These are phyloP conservation scores for Drosophila arawakana DNA, from an alignment of 1,140 invertebrate species.

Conservation along the genomic window DNA sequence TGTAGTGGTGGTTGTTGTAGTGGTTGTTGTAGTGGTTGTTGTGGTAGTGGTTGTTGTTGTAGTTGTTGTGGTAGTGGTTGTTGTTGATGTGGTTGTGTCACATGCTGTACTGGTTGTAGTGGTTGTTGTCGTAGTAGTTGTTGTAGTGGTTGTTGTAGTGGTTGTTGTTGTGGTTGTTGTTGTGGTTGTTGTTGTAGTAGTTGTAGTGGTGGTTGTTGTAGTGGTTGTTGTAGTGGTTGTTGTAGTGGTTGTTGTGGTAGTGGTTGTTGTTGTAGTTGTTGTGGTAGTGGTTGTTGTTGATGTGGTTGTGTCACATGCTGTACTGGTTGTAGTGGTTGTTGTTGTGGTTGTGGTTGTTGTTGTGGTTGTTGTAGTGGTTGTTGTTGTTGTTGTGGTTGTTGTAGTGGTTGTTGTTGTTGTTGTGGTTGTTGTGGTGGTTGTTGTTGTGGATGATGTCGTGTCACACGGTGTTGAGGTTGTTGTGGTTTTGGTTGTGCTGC, in stretches of 20 bases:
- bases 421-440: conserved; percentile 11
- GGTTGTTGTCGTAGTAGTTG: conserved; percentile 1
- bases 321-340: conserved; percentile 20
- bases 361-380: conserved; percentile 16
- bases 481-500: background rate
- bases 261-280: conserved; percentile 11
- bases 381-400: background rate
- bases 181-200: conserved; percentile 8
- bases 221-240: conserved; percentile 18
- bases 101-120: conserved; percentile 1
- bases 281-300: conserved; percentile 20
- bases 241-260: conserved; percentile 9
- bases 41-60: conserved; percentile 16
- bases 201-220: conserved; percentile 3
- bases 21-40: too few species aligned
- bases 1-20: conserved; percentile 8
- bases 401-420: conserved; percentile 10
- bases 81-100: conserved; percentile 9
- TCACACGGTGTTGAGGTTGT: conserved; percentile 2
- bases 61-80: too few species aligned
- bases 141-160: conserved; percentile 11
- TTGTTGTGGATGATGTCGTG: conserved; percentile 17
- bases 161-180: conserved; percentile 8
- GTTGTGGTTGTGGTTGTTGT: conserved; percentile 12
- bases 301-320: background rate